These are phyloP conservation scores for Etheostoma spectabile DNA, from an alignment of 2,113 vertebrate genomes.

Conservation along the genomic window DNA sequence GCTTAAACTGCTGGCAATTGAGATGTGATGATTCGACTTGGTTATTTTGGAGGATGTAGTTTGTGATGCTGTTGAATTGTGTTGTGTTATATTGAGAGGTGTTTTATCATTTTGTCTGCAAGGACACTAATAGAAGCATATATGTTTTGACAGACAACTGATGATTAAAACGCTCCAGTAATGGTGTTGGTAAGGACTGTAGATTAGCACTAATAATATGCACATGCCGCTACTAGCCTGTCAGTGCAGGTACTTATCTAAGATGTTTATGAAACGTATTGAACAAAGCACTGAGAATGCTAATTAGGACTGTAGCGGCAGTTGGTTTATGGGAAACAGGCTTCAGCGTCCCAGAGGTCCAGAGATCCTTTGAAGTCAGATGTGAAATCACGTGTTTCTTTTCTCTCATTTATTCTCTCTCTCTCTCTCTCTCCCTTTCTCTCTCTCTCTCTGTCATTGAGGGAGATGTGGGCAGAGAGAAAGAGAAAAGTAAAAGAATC, in stretches of 20 bases:
- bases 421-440: background rate
- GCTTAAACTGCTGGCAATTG: background rate
- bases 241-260: conserved; percentile 13
- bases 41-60: background rate
- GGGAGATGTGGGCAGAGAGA: conserved; percentile 42
- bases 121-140: background rate
- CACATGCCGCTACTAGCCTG: background rate
- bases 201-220: no score
- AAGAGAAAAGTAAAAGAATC: conserved; percentile 41
- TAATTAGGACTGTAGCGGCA: conserved; percentile 16
- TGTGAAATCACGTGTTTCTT: conserved; percentile 33
- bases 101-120: background rate
- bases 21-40: background rate
- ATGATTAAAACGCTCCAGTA: background rate
- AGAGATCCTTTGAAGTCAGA: conserved; percentile 61
- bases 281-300: conserved; percentile 21
- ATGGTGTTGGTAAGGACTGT: background rate
- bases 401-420: conserved; percentile 1
- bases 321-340: conserved; percentile 28
- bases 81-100: background rate
- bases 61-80: background rate
- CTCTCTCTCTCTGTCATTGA: background rate
- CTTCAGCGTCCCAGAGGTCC: conserved; percentile 45
- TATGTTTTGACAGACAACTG: background rate
- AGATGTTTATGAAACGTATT: conserved; percentile 10